A percentile compares a stretch with the other conserved stretches of the same genome.
Evolutionary conservation across 2,888 invertebrate genomes (phyloP).

Genomic region (Callyntrura guangdongensis): DNA sequence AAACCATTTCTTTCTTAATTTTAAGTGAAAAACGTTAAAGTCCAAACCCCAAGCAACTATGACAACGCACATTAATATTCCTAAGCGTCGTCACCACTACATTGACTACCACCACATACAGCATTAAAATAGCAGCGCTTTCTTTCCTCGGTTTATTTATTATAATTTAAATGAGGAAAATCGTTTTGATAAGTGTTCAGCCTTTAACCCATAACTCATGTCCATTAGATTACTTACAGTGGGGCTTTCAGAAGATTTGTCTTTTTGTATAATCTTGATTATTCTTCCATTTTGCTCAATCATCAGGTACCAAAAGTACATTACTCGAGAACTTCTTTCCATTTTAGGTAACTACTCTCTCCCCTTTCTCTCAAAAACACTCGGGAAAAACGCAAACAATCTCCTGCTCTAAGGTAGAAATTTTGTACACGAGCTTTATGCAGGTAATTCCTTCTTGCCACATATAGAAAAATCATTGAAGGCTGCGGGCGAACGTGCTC

Average conservation of each 20-base stretch:
- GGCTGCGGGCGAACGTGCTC: conserved; percentile 2
- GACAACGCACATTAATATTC: not conserved
- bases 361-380: not conserved
- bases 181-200: conserved; percentile 38
- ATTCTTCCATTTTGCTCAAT: conserved; percentile 74
- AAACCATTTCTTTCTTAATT: too few species aligned
- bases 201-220: conserved; percentile 62
- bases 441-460: conserved; percentile 34
- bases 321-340: conserved; percentile 63
- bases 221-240: conserved; percentile 54
- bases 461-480: conserved; percentile 15
- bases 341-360: conserved; percentile 57
- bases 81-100: not conserved
- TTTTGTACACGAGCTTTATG: not conserved
- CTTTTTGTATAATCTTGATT: conserved; percentile 65
- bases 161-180: not conserved
- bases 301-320: conserved; percentile 49
- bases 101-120: too few species aligned
- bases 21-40: too few species aligned
- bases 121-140: conserved; percentile 34
- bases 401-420: conserved; percentile 54
- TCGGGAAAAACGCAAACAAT: conserved; percentile 29
- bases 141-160: not conserved
- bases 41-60: not conserved
- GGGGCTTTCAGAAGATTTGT: conserved; percentile 50